phyloP scores from a whole-genome alignment of 2,113 vertebrate species.

The Polypterus bichir region DNA sequence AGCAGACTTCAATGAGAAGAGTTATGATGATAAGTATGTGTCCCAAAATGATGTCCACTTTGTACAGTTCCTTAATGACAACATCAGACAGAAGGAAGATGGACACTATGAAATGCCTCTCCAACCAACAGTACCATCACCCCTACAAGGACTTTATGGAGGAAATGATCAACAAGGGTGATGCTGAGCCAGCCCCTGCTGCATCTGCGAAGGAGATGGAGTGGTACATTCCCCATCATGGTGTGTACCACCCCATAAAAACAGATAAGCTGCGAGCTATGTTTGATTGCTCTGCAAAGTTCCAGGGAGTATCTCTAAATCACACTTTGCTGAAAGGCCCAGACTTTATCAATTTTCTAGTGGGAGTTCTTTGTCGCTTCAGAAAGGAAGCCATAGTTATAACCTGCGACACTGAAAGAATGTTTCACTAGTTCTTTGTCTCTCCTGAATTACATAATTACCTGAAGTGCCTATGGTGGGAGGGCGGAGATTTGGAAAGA shows the following conservation, averaged over 20 bases:
- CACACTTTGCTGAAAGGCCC: constrained; percentile 1
- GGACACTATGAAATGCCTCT: constrained; percentile 17
- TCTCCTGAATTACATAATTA: too few species aligned
- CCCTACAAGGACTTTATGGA: constrained; percentile 2
- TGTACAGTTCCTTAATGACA: constrained; percentile 6
- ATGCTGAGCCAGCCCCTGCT: constrained; percentile 4
- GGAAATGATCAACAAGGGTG: constrained; percentile 2
- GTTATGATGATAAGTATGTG: constrained; percentile 7
- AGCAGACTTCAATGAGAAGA: constrained; percentile 14
- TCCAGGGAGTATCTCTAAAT: constrained; percentile 1
- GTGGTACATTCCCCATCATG: constrained; percentile 9
- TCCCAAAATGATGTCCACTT: constrained; percentile 19
- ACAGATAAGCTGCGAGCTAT: neutral
- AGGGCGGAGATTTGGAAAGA: neutral
- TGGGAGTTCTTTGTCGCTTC: constrained; percentile 3
- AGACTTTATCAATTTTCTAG: constrained; percentile 9
- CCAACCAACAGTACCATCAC: constrained; percentile 2
- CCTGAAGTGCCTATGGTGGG: too few species aligned
- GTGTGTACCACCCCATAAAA: constrained; percentile 1
- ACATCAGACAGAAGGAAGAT: constrained; percentile 4
- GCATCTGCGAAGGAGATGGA: neutral
- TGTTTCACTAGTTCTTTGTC: constrained; percentile 4
- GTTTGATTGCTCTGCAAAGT: constrained; percentile 5
- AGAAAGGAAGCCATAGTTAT: constrained; percentile 3
- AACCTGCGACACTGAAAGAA: constrained; percentile 4